Evolutionary conservation across 2,113 vertebrate species (phyloP).

Genomic region (Xyrauchen texanus): DNA sequence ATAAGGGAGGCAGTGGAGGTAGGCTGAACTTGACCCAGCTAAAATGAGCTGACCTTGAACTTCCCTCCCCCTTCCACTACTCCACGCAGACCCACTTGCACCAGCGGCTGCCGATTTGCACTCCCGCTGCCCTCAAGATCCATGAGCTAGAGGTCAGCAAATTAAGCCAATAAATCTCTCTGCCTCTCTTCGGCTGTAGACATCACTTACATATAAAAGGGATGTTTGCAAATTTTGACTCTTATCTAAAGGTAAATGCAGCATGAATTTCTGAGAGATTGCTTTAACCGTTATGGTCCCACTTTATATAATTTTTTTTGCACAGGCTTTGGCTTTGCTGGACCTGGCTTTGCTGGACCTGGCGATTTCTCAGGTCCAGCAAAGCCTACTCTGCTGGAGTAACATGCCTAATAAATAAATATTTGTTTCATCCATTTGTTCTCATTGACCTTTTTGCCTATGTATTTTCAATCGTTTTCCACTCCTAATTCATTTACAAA

Average conservation of each 20-base stretch:
- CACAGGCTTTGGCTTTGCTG: no score
- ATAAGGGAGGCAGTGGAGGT: constrained; percentile 63
- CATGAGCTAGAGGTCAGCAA: constrained; percentile 60
- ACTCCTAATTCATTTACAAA: no score
- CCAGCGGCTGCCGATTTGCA: constrained; percentile 27
- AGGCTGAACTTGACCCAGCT: constrained; percentile 78
- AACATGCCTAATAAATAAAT: no score
- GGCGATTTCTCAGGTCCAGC: no score
- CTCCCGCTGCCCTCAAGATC: constrained; percentile 32
- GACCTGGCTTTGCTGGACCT: no score
- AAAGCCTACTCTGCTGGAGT: no score
- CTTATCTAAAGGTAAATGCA: constrained; percentile 23
- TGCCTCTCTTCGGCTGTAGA: constrained; percentile 37
- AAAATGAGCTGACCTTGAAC: constrained; percentile 75
- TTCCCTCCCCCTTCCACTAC: constrained; percentile 42
- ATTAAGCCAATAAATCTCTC: constrained; percentile 74
- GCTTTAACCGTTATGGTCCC: background rate
- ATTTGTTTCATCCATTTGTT: no score
- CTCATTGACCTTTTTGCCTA: no score
- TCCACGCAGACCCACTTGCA: constrained; percentile 42
- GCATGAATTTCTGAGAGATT: background rate
- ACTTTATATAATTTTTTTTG: no score
- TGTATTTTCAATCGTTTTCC: no score
- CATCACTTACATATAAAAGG: constrained; percentile 47
- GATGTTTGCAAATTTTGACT: constrained; percentile 14